Base-by-base conservation (phyloP, 2,888 invertebrate species). In the Cataglyphis albicans region DNA sequence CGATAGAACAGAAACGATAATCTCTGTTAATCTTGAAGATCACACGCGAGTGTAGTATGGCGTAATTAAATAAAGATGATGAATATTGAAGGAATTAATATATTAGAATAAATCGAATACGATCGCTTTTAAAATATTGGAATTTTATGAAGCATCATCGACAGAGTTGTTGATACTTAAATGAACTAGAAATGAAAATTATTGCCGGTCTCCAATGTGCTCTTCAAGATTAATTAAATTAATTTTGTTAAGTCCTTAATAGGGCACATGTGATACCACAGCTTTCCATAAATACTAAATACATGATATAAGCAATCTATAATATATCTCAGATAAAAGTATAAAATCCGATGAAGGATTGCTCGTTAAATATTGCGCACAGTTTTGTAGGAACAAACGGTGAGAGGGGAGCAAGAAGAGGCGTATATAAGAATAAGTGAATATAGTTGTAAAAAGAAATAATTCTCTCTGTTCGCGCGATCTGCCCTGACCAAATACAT, bases 311-410 rank as follows among this genome's bases (percentile, higher is more conserved):
- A 38, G 55, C 25, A 76, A 76, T 76, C 21, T 76, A 55, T 38
- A 64, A 55, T 38, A 64, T 41, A 35, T 55, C 38, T 73, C 4
- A 29, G 38, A 18, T 55, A 6, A 57, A 38, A 48, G 7, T 9
- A 35, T 41, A 10, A 57, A 67, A 68, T 59, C 9, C 38, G 9
- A 25, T 10, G 29, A 63, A 63, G n/a, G 15, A 61, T 65, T 59
- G 78, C 70, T 70, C 78, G 18, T 59, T 44, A 59, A 78, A 59
- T 68, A 70, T 68, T 44, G 57, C 10, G 68, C 41, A 78, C 29
- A 52, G 6, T 78, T 78, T 68, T 57, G 12, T 57, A 70, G 25
- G 21, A 44, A 25, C 29, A n/a, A 70, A 55, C 59, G n/a, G 32
- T 5, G 55, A 65, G n/a, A 67, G 29, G n/a, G 29, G 29, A 76